Evolutionary conservation across 2,113 vertebrate genomes (phyloP), one percentile per base, ranked within the genome.

Genomic region (Rhodinocichla rosea): DNA sequence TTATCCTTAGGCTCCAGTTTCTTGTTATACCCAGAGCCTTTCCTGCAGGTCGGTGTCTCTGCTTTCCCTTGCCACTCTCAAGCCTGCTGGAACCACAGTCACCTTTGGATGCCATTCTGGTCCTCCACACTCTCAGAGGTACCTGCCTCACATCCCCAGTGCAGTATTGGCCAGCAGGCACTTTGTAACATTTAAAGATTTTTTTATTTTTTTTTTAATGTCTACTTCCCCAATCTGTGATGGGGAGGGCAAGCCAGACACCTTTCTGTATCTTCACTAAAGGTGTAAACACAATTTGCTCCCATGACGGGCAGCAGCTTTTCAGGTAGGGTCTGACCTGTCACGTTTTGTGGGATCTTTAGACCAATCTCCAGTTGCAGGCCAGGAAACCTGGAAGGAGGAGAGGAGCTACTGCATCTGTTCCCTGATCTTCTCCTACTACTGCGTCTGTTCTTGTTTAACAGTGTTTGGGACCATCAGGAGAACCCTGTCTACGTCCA

Each of bases 401-500:
- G 19, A 45, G 32, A 68, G 63, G 56, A 50, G 17, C 40, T 87
- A 21, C 42, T 65, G 23, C 2, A 0, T 28, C 59, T 64, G 23
- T 64, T 84, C 28, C n/a, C 40, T 14, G 40, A 47, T 55, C 11
- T 82, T 50, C 45, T 63, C 49, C 27, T 64, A 18, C 68, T 55
- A 1, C 39, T 39, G 27, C 0, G 0, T 47, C 42, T 5, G 0
- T 52, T 73, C 15, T 50, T 33, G 0, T 85, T 70, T 50, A 55
- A 15, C 52, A 18, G 30, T 62, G 21, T 28, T 55, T 40, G 35
- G 35, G 7, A 55, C 49, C 49, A 68, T 49, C 50, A 89, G 71
- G 62, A 95, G 42, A 79, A 30, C 63, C 44, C 63, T 83, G 33
- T 6, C 4, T 15, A 39, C 13, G 50, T 64, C 59, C 49, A 47